phyloP scores from a whole-genome alignment of 2,113 vertebrate species.

The Pseudorhombus dupliciocellatus region DNA sequence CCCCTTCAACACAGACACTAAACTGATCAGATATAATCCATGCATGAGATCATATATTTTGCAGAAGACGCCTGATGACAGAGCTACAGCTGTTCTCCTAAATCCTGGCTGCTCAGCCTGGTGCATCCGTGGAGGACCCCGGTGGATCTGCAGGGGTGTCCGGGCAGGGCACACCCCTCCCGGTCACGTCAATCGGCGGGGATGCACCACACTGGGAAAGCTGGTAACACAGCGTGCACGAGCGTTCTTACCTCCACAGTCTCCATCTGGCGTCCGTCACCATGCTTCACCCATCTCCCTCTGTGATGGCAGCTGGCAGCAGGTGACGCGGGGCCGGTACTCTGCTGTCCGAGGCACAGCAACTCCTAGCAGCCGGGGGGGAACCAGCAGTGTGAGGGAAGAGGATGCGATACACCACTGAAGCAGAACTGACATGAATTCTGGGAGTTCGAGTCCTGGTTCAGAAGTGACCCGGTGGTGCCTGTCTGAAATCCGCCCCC shows the following conservation, averaged over 20 bases:
- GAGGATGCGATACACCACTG: slow-evolving; percentile 21
- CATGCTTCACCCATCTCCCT: slow-evolving; percentile 56
- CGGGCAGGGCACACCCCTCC: slow-evolving; percentile 49
- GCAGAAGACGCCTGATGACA: not conserved
- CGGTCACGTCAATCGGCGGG: slow-evolving; percentile 16
- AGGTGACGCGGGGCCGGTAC: slow-evolving; percentile 26
- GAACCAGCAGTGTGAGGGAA: not conserved
- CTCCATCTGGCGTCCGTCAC: slow-evolving; percentile 77
- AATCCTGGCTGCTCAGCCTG: not conserved
- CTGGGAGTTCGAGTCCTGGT: slow-evolving; percentile 74
- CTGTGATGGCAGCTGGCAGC: slow-evolving; percentile 60
- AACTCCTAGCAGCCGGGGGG: slow-evolving; percentile 22
- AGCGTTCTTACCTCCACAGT: slow-evolving; percentile 75
- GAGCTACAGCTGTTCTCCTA: too few relatives aligned
- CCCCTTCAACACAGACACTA: not conserved
- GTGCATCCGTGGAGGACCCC: not conserved
- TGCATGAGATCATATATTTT: not conserved
- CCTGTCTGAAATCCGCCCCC: slow-evolving; percentile 25
- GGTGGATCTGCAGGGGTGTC: slow-evolving; percentile 7
- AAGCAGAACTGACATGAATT: slow-evolving; percentile 46
- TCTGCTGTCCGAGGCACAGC: slow-evolving; percentile 37
- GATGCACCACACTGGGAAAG: slow-evolving; percentile 50
- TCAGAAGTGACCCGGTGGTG: slow-evolving; percentile 18
- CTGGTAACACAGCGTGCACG: not conserved
- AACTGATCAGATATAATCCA: not conserved